These are phyloP conservation scores for Triops longicaudatus DNA, from an alignment of 1,140 invertebrate species.

Conservation along the genomic window DNA sequence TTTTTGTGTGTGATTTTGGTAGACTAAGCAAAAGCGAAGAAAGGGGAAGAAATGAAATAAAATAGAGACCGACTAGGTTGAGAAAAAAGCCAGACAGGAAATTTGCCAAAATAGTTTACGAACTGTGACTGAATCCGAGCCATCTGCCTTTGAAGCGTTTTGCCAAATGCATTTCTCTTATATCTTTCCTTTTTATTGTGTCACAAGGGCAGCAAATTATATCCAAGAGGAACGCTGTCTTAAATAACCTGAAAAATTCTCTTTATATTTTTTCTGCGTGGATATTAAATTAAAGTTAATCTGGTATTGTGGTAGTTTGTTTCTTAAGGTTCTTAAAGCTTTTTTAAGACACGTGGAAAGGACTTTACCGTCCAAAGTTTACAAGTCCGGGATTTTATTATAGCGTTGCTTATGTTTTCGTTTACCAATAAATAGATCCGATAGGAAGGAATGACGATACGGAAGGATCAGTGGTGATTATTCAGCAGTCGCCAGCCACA, in stretches of 20 bases:
- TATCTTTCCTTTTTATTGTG: not conserved
- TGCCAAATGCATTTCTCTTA: not conserved
- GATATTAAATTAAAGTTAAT: too few species aligned
- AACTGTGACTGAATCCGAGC: constrained; percentile 7
- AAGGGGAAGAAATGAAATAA: not conserved
- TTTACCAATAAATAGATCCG: constrained; percentile 18
- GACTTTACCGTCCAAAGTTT: too few species aligned
- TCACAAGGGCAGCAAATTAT: not conserved
- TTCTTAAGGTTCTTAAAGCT: too few species aligned
- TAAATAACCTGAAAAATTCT: too few species aligned
- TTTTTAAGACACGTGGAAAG: too few species aligned
- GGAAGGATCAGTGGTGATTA: constrained; percentile 28
- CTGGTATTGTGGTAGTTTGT: too few species aligned
- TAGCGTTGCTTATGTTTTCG: not conserved
- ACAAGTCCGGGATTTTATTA: not conserved
- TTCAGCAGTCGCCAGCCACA: constrained; percentile 24
- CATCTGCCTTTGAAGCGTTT: not conserved
- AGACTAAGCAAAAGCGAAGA: not conserved
- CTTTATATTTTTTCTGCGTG: too few species aligned
- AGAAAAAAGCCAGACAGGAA: not conserved
- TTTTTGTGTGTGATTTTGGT: not conserved
- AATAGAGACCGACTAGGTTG: not conserved
- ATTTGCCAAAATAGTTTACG: constrained; percentile 15
- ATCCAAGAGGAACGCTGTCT: too few species aligned
- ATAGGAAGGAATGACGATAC: constrained; percentile 28